Percentiles rank a stretch among this genome's conserved stretches.
These are phyloP conservation scores for Carpatolechia fugitivella DNA, from an alignment of 2,888 invertebrate genomes.

Conservation along the genomic window DNA sequence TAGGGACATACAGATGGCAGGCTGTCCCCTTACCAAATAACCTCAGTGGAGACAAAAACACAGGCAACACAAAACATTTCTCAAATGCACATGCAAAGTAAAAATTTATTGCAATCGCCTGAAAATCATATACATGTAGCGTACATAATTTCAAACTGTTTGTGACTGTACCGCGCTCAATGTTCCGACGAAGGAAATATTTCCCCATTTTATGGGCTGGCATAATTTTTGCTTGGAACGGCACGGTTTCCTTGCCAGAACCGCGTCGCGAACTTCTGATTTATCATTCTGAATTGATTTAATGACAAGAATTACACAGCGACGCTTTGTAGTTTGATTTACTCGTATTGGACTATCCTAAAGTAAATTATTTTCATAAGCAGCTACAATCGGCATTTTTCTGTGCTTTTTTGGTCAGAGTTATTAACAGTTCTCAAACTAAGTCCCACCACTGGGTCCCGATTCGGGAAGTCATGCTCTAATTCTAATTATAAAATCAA, in stretches of 20 bases:
- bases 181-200: constrained; percentile 5
- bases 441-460: too few relatives aligned
- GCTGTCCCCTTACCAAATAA: too few relatives aligned
- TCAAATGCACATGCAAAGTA: background rate
- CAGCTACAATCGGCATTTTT: too few relatives aligned
- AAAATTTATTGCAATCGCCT: background rate
- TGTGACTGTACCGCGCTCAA: background rate
- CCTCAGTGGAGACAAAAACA: too few relatives aligned
- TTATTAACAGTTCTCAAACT: too few relatives aligned
- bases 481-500: too few relatives aligned
- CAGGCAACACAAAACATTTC: too few relatives aligned
- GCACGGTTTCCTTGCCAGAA: constrained; percentile 23
- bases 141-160: constrained; percentile 6
- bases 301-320: constrained; percentile 27
- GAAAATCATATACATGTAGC: constrained; percentile 1
- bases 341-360: too few relatives aligned
- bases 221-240: constrained; percentile 15
- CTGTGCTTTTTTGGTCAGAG: too few relatives aligned
- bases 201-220: constrained; percentile 11
- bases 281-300: constrained; percentile 45
- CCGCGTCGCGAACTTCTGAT: constrained; percentile 25
- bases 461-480: too few relatives aligned
- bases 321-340: background rate
- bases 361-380: background rate
- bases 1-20: too few relatives aligned